Base-by-base conservation (phyloP, 1,140 invertebrate species). In the Drosophila neocordata region DNA sequence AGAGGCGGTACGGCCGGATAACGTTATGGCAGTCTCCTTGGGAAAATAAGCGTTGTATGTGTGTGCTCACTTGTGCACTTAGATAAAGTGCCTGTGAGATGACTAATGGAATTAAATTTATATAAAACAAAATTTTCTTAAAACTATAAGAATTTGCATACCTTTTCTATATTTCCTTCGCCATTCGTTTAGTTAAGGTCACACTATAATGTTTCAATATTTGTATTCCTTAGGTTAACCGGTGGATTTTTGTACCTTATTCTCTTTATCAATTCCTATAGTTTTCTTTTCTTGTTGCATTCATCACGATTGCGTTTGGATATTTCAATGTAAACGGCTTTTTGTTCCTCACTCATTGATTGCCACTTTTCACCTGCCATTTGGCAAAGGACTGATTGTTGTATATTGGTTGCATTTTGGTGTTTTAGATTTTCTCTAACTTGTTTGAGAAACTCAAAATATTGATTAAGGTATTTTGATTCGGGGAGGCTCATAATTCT, bases 311-410 rank as follows among this genome's bases (percentile, higher is more conserved):
- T 79, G 0, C 1, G 7, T 2, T 69, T 27, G 6, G 79, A 69
- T 12, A 35, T 63, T 15, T 69, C 12, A 13, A 22, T 44, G 20
- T 70, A 82, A 12, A 64, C 48, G 0, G 41, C 37, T 24, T 77
- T 82, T 20, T 82, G 62, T 3, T 15, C 12, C 2, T 9, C 3
- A 4, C 11, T 78, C 79, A 82, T 82, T 65, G 59, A 4, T 0
- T 74, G 63, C 79, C 79, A 82, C 18, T 62, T 82, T 18, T 15
- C 65, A 4, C 70, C 70, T 9, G 66, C 70, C 13, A 68, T 18
- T 44, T 48, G 55, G 13, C 34, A 52, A 1, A 79, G 22, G 2
- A 8, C 13, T 6, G 55, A 69, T 0, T 27, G 18, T 9, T 75
- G 71, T 0, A 83, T 15, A 22, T 63, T 59, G 3, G 1, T 7